Evolutionary conservation across 2,888 invertebrate genomes (phyloP), one percentile per base, ranked within the genome.

Genomic region (Caenorhabditis wallacei): DNA sequence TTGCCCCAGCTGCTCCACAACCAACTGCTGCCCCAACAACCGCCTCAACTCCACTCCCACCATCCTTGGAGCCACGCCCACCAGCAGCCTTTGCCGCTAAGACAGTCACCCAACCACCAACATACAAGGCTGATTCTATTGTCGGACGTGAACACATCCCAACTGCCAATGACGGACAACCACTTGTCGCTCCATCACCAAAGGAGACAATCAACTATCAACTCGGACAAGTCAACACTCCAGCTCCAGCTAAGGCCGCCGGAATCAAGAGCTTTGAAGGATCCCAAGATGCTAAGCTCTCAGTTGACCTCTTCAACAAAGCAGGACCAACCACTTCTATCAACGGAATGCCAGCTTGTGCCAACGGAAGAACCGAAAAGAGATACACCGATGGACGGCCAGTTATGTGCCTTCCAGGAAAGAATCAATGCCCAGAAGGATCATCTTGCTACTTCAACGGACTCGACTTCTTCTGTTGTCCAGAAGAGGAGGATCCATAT

Each of bases 371-470:
- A 13, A 85, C 85, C 54, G 90, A 90, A 40, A 75, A 88, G 35
- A 37, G 76, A 11, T 87, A 88, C 68, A 63, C 80, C 16, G 85
- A 85, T 43, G 88, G 88, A 35, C 76, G 88, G 8, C 89, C 91
- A 37, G 89, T 92, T 5, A 87, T 90, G 89, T 92, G 92, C 56
- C 82, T 92, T 20, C 92, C 92, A 51, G 92, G 92, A 69, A 87
- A 88, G 82, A 87, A 91, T 46, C 84, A 92, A 66, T 91, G 91
- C 46, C 91, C 91, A 46, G 87, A 88, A 43, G 84, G 87, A 57
- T 88, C 90, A 2, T 89, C 89, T 16, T 91, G 91, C 85, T 91
- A 88, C 81, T 91, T 91, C 90, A 91, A 91, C 84, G 91, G 91
- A 61, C 71, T 91, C 72, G 90, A 91, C 83, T 91, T 87, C 88